Percentiles rank a stretch among this genome's conserved stretches.
Evolutionary conservation across 2,888 invertebrate species (phyloP).

Genomic region (Ectemnius lituratus): DNA sequence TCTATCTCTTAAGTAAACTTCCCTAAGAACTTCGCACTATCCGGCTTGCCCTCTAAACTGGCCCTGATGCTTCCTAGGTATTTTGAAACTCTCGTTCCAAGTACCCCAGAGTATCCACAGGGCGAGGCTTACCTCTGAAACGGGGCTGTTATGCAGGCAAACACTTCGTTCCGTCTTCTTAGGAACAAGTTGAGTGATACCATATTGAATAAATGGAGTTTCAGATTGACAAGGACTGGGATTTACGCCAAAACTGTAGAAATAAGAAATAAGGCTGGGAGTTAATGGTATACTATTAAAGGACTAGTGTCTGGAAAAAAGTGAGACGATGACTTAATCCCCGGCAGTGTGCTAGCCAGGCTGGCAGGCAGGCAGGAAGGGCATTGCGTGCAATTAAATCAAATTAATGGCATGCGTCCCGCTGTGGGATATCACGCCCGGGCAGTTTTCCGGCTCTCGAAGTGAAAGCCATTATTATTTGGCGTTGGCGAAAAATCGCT

Average conservation of each 20-base stretch:
- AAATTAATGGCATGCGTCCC: constrained; percentile 39
- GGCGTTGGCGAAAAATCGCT: constrained; percentile 70
- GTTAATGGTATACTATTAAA: constrained; percentile 1
- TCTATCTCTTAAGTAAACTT: too few species aligned
- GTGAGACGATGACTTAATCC: constrained; percentile 33
- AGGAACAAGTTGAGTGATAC: too few species aligned
- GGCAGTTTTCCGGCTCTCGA: constrained; percentile 55
- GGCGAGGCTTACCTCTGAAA: too few species aligned
- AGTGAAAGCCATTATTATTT: constrained; percentile 77
- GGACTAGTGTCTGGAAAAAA: constrained; percentile 33
- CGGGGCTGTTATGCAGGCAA: too few species aligned
- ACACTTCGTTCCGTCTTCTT: too few species aligned
- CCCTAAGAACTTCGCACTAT: neutral
- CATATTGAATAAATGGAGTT: too few species aligned
- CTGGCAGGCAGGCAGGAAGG: neutral
- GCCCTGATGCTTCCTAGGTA: neutral
- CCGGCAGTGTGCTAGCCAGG: neutral
- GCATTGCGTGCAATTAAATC: constrained; percentile 36
- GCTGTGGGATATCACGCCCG: constrained; percentile 41
- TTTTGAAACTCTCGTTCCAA: neutral
- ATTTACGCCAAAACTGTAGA: neutral
- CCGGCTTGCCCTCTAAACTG: neutral
- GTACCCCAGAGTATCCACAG: too few species aligned
- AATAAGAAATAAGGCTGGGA: neutral
- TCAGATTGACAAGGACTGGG: too few species aligned